Base-by-base conservation (phyloP, 1,140 invertebrate genomes). In the Cheumatopsyche charites region DNA sequence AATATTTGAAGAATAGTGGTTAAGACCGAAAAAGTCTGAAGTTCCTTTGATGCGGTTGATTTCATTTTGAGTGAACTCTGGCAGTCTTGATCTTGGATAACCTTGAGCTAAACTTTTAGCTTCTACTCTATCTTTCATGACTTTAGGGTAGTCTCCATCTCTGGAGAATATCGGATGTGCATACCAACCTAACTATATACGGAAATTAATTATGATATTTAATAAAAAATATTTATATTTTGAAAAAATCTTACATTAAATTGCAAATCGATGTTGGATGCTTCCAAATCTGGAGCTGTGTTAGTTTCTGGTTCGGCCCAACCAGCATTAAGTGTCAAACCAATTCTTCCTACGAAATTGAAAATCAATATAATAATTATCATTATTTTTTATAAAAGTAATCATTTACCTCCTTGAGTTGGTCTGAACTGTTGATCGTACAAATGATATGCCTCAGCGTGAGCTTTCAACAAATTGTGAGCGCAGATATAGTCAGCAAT, bases 401-500 rank as follows among this genome's bases (percentile, higher is more conserved):
- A 36, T 3, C n/a, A 66, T 17, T 47, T 79, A 82, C 89, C 89
- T 74, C 86, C 82, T 76, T 92, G 89, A 7, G 75, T 76, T 3
- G 79, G 41, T 76, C 86, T 84, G 77, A 88, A 92, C 67, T 87
- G 79, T 13, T 86, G 80, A 66, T 91, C 82, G 76, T 92, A 92
- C 45, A 92, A 81, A 75, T 85, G 85, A 71, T 88, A 89, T 5
- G 80, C 87, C 76, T 83, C 83, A 1, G 88, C 88, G 76, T 91
- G 90, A 0, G 86, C 86, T 76, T 86, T 83, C 1, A 90, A 75
- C 23, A 88, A 72, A 75, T 86, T 88, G 77, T 90, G 88, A 1
- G 79, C 82, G 71, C 87, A 89, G 19, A 88, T 77, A 74, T 90
- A 90, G 42, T 86, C 84, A 0, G 81, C 86, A 47, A 87, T 81